These are phyloP conservation scores for Fukomys damarensis DNA, from an alignment of 2,113 vertebrate genomes.

Conservation along the genomic window DNA sequence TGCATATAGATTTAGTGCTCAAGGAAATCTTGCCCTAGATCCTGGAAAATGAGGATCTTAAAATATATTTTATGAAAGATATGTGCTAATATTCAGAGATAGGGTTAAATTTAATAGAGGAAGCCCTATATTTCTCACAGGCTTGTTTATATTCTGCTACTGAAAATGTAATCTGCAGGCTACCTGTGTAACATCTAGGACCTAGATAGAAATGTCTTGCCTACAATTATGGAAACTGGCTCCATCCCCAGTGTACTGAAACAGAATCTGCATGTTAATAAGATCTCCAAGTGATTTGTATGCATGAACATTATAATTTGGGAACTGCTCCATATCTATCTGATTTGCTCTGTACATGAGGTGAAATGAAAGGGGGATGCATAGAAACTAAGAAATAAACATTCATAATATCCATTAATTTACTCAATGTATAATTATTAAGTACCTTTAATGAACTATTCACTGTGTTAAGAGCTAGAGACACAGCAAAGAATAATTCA, in stretches of 20 bases:
- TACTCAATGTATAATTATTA: background rate
- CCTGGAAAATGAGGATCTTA: background rate
- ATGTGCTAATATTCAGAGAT: background rate
- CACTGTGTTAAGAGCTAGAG: background rate
- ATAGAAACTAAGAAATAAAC: background rate
- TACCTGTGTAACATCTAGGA: background rate
- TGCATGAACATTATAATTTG: background rate
- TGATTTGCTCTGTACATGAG: constrained; percentile 1
- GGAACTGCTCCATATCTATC: background rate
- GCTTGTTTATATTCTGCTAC: background rate
- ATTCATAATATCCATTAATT: background rate
- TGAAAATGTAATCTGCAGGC: background rate
- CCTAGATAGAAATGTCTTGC: background rate
- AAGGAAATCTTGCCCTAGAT: background rate
- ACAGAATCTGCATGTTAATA: constrained; percentile 19
- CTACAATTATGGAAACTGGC: background rate
- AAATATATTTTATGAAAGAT: constrained; percentile 42
- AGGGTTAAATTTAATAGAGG: background rate
- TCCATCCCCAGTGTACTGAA: background rate
- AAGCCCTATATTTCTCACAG: background rate
- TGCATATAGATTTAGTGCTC: background rate
- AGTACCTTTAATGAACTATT: background rate
- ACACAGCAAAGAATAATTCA: constrained; percentile 14
- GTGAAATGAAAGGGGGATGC: background rate
- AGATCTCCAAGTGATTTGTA: background rate